phyloP scores from a whole-genome alignment of 2,797 vertebrate genomes.

The Gymnocypris eckloni region DNA sequence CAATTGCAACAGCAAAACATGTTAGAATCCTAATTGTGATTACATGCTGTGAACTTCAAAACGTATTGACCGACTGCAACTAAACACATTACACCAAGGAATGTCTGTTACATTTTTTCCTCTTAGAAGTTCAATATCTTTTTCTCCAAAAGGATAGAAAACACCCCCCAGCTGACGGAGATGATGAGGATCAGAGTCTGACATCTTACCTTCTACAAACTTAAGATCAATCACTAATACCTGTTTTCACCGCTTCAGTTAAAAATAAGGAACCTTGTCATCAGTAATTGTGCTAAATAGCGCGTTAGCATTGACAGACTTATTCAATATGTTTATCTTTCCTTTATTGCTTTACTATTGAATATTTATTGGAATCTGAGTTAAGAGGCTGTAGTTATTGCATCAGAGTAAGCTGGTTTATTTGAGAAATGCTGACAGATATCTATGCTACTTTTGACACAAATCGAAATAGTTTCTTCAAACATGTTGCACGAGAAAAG shows the following conservation, averaged over 20 bases:
- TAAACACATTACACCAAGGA: neutral
- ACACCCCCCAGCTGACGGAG: neutral
- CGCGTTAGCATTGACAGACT: neutral
- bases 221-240: neutral
- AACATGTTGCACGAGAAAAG: conserved; percentile 4
- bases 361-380: neutral
- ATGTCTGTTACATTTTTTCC: neutral
- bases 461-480: conserved; percentile 4
- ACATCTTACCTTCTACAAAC: neutral
- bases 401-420: conserved; percentile 32
- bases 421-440: neutral
- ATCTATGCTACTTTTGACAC: neutral
- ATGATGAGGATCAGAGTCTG: neutral
- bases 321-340: conserved; percentile 10
- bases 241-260: neutral
- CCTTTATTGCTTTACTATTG: neutral
- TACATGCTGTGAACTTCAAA: neutral
- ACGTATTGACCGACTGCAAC: neutral
- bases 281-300: neutral
- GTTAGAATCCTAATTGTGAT: neutral
- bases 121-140: neutral
- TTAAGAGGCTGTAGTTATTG: conserved; percentile 6
- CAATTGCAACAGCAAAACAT: neutral
- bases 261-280: neutral
- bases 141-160: neutral